These are phyloP conservation scores for Antechinus stuartii DNA, from an alignment of 2,113 vertebrate species.

Conservation along the genomic window DNA sequence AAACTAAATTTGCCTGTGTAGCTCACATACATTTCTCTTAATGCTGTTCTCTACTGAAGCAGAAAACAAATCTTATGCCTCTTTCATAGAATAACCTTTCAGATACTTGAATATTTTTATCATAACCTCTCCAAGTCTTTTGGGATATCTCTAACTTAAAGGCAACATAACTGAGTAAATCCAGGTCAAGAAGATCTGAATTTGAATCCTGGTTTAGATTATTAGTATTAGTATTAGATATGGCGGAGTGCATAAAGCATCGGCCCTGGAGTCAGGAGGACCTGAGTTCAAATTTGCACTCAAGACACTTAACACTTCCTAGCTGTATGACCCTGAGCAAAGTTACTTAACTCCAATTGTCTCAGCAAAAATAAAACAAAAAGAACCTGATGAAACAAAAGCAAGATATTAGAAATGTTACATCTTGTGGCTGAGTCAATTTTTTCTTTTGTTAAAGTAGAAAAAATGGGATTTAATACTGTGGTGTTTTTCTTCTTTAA, in stretches of 20 bases:
- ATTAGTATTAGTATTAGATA: too few species aligned
- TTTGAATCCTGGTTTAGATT: too few species aligned
- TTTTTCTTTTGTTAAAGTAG: not conserved
- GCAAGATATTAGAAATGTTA: not conserved
- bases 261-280: too few species aligned
- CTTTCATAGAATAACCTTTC: not conserved
- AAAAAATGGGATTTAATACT: not conserved
- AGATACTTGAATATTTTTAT: not conserved
- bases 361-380: too few species aligned
- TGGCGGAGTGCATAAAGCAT: too few species aligned
- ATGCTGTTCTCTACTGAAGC: not conserved
- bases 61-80: not conserved
- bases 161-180: not conserved
- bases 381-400: too few species aligned
- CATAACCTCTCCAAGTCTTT: not conserved
- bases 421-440: not conserved
- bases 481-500: too few species aligned
- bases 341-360: too few species aligned
- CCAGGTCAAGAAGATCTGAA: too few species aligned
- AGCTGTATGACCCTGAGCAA: not conserved
- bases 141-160: not conserved
- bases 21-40: not conserved
- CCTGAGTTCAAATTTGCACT: too few species aligned
- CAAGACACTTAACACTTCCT: too few species aligned
- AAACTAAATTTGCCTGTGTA: not conserved